Base-by-base conservation (phyloP, 1,140 invertebrate species). In the Diorhabda sublineata region DNA sequence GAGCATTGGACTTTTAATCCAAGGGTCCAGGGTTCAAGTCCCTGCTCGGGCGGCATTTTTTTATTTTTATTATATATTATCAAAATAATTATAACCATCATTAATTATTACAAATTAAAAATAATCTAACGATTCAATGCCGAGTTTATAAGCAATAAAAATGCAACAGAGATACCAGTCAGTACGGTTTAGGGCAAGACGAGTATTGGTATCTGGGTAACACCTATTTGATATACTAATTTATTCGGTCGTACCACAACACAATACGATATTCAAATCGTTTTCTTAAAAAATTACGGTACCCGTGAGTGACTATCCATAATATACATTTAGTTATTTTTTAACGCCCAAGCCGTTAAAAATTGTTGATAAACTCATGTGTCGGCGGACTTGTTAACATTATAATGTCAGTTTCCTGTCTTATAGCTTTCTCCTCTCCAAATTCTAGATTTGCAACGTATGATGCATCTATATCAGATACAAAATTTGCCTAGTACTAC, bases 1-100 rank as follows among this genome's bases (percentile, higher is more conserved):
- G 87, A 88, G 87, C 87, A 87, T 88, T 87, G 87, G 87, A 88
- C 87, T 89, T 87, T 88, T 89, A 89, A 89, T 88, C 87, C 87
- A 87, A 88, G 86, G 87, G 87, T 89, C 87, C 86, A 88, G 87
- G 87, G 87, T 89, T 89, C 88, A 86, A 89, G 87, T 89, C 88
- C 88, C 87, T 89, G 87, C 88, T 89, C 88, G 87, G 88, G 87
- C 88, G 88, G 45, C 2, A 3, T 68, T 71, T 72, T 69, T 75
- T 71, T 72, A 42, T 52, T 4, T 52, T 52, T 52, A 52, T 52
- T 3, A 2, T 3, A 52, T 26, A 52, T 52, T n/a, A 52, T 52
- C 6, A 52, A 52, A 52, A 52, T 52, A 52, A 52, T 6, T 52
- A 52, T 52, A 26, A 26, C 26, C 47, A 52, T 52, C 5, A 52